These are phyloP conservation scores for Mythimna vitellina DNA, from an alignment of 2,888 invertebrate species.

Conservation along the genomic window DNA sequence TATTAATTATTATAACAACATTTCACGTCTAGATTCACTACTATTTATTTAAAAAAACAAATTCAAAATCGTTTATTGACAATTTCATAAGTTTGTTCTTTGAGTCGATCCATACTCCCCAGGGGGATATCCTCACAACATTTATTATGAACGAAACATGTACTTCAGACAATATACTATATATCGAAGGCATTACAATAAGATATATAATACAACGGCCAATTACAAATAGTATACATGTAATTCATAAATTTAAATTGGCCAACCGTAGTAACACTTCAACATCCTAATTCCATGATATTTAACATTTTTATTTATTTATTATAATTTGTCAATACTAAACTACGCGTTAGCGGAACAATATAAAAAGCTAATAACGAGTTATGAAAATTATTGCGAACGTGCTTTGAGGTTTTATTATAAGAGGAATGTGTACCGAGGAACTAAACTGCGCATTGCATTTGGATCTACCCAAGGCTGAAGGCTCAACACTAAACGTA, in stretches of 20 bases:
- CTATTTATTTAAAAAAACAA: slow-evolving; percentile 16
- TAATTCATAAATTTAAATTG: slow-evolving; percentile 58
- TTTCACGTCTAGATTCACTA: slow-evolving; percentile 37
- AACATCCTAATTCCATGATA: slow-evolving; percentile 69
- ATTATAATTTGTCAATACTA: slow-evolving; percentile 73
- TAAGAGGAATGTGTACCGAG: slow-evolving; percentile 5
- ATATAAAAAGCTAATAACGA: slow-evolving; percentile 85
- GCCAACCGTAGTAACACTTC: slow-evolving; percentile 64
- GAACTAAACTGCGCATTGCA: slow-evolving; percentile 1
- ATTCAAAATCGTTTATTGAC: slow-evolving; percentile 57
- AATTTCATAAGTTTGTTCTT: slow-evolving; percentile 58
- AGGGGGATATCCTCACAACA: slow-evolving; percentile 22
- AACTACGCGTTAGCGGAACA: slow-evolving; percentile 80
- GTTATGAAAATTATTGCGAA: slow-evolving; percentile 78
- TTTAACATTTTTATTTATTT: slow-evolving; percentile 68
- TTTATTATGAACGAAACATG: slow-evolving; percentile 60
- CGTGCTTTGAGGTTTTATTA: slow-evolving; percentile 67
- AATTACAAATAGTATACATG: slow-evolving; percentile 63
- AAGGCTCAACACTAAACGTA: background rate
- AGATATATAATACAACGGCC: slow-evolving; percentile 61
- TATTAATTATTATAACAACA: slow-evolving; percentile 34
- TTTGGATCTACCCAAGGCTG: background rate
- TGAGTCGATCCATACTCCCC: slow-evolving; percentile 55
- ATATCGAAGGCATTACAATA: slow-evolving; percentile 59
- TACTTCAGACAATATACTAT: slow-evolving; percentile 62